Conservation (phyloP, 1,140 invertebrate species). For the Olivierus martensii region DNA sequence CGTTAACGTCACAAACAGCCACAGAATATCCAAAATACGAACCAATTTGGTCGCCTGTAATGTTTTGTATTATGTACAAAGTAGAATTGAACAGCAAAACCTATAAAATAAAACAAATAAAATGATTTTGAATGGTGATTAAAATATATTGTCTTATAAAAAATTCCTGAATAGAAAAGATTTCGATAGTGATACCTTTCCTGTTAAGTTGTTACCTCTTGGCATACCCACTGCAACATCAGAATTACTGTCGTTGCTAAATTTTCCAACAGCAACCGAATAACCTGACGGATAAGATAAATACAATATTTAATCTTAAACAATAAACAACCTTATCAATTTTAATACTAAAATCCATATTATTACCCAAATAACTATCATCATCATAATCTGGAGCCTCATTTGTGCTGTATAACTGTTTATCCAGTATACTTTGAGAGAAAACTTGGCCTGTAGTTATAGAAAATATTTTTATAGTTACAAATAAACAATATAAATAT, state of each 20-base stretch:
- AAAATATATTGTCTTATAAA: too few species aligned
- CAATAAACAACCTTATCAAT: too few species aligned
- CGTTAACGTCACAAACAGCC: conserved; percentile 75
- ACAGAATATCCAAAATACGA: conserved; percentile 91
- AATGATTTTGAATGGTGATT: neutral
- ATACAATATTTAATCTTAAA: too few species aligned
- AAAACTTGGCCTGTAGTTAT: conserved; percentile 13
- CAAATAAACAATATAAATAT: too few species aligned
- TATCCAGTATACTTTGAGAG: conserved; percentile 8
- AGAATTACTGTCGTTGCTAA: conserved; percentile 53
- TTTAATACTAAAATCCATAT: too few species aligned
- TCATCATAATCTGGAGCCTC: conserved; percentile 50
- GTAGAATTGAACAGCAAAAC: conserved; percentile 71
- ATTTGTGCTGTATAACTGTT: neutral
- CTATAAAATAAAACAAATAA: conserved; percentile 30
- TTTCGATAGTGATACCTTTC: too few species aligned
- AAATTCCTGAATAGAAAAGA: too few species aligned
- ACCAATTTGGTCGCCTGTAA: conserved; percentile 83
- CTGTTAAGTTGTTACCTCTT: conserved; percentile 55
- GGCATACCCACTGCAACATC: conserved; percentile 89
- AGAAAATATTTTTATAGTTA: too few species aligned
- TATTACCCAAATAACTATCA: conserved; percentile 59
- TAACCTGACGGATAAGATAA: conserved; percentile 43
- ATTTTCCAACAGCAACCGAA: conserved; percentile 77
- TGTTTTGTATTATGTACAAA: conserved; percentile 64